phyloP scores from a whole-genome alignment of 92 coral and sea anemone genomes.

The Porites evermanni region DNA sequence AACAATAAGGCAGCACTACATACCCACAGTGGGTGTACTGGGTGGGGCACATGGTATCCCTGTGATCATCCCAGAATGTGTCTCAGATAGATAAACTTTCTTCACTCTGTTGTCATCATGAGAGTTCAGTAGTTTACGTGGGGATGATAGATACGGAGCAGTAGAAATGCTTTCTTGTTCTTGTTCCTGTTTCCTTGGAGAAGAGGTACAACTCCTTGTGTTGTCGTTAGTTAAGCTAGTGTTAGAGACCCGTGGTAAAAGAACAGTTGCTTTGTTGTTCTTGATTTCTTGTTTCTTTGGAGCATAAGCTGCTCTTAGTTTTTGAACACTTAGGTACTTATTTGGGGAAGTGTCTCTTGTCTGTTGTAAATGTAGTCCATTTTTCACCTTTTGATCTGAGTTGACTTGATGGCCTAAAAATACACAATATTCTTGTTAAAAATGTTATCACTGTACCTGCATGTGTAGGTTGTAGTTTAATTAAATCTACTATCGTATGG shows the following conservation, averaged over 20 bases:
- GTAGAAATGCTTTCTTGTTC: conserved; percentile 28
- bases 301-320: conserved; percentile 61
- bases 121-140: conserved; percentile 39
- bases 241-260: conserved; percentile 72
- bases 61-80: conserved; percentile 84
- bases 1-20: neutral
- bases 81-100: conserved; percentile 87
- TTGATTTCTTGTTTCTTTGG: conserved; percentile 52
- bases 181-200: conserved; percentile 37
- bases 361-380: conserved; percentile 3
- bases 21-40: conserved; percentile 82
- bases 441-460: neutral
- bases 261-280: conserved; percentile 28
- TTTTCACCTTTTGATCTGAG: conserved; percentile 13
- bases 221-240: conserved; percentile 20
- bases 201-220: neutral
- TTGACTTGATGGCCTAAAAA: conserved; percentile 10
- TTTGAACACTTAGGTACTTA: conserved; percentile 54
- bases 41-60: conserved; percentile 97
- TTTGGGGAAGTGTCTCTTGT: conserved; percentile 25
- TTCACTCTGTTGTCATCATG: conserved; percentile 62
- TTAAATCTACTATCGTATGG: too few relatives aligned
- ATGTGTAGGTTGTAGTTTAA: too few relatives aligned
- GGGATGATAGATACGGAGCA: conserved; percentile 25
- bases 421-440: neutral